Conservation (phyloP, 2,888 invertebrate species). For the Drosophila algonquin region DNA sequence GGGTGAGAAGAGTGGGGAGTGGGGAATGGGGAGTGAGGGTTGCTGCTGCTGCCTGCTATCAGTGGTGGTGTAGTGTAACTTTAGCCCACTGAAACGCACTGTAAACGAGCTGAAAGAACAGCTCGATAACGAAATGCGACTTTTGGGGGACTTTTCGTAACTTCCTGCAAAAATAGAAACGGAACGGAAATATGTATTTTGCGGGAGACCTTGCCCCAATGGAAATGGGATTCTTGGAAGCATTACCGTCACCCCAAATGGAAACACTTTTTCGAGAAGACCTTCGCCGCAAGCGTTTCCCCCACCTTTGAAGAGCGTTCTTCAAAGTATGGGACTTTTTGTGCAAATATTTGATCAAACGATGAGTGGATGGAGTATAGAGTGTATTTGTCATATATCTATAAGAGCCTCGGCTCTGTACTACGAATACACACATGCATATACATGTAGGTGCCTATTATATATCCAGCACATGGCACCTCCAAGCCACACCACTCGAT, state of each 20-base stretch:
- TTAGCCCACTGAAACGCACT: slow-evolving; percentile 35
- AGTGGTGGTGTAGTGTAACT: slow-evolving; percentile 24
- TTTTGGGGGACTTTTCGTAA: slow-evolving; percentile 4
- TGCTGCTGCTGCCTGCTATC: background rate
- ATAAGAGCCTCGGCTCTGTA: background rate
- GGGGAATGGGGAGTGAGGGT: slow-evolving; percentile 9
- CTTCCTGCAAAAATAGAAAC: slow-evolving; percentile 25
- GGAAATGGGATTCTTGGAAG: too few species aligned
- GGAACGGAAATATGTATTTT: slow-evolving; percentile 25
- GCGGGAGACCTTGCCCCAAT: background rate
- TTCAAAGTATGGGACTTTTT: slow-evolving; percentile 42
- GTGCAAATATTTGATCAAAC: slow-evolving; percentile 61
- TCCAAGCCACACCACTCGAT: background rate
- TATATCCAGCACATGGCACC: background rate
- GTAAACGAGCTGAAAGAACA: slow-evolving; percentile 2
- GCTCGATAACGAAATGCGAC: slow-evolving; percentile 15
- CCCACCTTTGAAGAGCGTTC: background rate
- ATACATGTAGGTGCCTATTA: background rate
- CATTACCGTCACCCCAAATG: background rate
- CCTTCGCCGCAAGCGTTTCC: background rate
- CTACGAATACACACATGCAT: background rate
- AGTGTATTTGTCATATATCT: slow-evolving; percentile 28
- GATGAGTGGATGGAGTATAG: slow-evolving; percentile 25
- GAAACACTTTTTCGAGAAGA: background rate
- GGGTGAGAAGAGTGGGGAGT: background rate